These are phyloP conservation scores for Steatocranus sp. DNA, from an alignment of 2,797 vertebrate species.

Conservation along the genomic window DNA sequence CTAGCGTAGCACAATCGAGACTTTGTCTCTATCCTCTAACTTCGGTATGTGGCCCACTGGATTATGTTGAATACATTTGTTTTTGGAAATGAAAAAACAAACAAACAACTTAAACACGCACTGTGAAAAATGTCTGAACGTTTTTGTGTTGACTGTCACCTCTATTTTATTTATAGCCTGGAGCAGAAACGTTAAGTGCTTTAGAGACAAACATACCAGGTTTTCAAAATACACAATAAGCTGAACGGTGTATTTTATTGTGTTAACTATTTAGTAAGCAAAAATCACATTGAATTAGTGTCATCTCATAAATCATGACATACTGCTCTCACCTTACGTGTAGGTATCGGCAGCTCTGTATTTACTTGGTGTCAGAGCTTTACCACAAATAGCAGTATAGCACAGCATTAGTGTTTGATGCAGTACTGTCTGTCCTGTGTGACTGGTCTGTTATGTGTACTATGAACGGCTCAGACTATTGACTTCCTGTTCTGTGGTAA, in stretches of 20 bases:
- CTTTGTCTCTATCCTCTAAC: not conserved
- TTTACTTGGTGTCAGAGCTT: not conserved
- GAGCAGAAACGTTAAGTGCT: not conserved
- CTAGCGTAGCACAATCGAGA: not conserved
- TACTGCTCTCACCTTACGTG: too few species aligned
- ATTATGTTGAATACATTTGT: not conserved
- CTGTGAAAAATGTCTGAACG: not conserved
- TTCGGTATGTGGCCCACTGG: not conserved
- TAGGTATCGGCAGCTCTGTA: too few species aligned
- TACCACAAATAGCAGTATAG: not conserved
- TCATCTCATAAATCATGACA: too few species aligned
- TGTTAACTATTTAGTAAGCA: not conserved
- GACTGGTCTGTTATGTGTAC: not conserved
- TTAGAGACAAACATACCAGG: not conserved
- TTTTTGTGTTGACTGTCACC: not conserved
- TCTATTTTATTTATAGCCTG: not conserved
- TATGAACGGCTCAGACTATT: not conserved
- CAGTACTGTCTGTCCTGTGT: not conserved
- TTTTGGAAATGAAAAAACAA: not conserved
- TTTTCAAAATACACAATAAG: not conserved
- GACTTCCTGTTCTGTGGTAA: not conserved
- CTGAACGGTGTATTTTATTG: not conserved
- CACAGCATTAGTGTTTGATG: not conserved
- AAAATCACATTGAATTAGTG: too few species aligned
- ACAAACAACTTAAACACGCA: not conserved